Conservation (phyloP, 2,113 vertebrate species). For the Anarrhichthys ocellatus region DNA sequence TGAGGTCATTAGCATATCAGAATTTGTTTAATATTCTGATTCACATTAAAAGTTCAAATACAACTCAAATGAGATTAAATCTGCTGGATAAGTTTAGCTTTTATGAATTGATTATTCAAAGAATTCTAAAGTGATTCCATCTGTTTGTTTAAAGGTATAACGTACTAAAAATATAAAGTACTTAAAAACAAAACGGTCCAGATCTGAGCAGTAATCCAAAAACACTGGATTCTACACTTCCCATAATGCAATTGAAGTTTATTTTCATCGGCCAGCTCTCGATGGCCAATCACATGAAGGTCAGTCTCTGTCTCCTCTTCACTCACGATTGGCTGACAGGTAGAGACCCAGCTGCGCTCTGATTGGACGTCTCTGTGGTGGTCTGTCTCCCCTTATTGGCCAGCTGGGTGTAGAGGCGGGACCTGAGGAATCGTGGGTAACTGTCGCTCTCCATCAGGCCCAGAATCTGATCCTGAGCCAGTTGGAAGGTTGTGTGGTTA, state of each 20-base stretch:
- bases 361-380: constrained; percentile 30
- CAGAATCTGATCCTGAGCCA: constrained; percentile 92
- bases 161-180: too few relatives aligned
- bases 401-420: constrained; percentile 90
- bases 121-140: too few relatives aligned
- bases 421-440: constrained; percentile 94
- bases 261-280: background rate
- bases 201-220: background rate
- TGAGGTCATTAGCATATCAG: background rate
- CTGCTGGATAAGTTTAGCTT: too few relatives aligned
- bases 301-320: background rate
- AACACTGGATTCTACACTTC: background rate
- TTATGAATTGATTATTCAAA: too few relatives aligned
- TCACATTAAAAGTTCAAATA: too few relatives aligned
- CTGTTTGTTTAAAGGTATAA: too few relatives aligned
- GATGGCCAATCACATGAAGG: background rate
- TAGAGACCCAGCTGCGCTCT: background rate
- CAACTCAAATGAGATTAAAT: too few relatives aligned
- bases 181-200: too few relatives aligned
- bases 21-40: background rate
- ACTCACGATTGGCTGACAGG: background rate
- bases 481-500: constrained; percentile 85
- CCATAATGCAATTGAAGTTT: background rate
- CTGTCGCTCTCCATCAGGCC: constrained; percentile 96
- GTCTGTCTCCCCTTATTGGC: constrained; percentile 76